Base-by-base conservation (phyloP, 2,888 invertebrate genomes). In the Drosophila parthenogenetica region DNA sequence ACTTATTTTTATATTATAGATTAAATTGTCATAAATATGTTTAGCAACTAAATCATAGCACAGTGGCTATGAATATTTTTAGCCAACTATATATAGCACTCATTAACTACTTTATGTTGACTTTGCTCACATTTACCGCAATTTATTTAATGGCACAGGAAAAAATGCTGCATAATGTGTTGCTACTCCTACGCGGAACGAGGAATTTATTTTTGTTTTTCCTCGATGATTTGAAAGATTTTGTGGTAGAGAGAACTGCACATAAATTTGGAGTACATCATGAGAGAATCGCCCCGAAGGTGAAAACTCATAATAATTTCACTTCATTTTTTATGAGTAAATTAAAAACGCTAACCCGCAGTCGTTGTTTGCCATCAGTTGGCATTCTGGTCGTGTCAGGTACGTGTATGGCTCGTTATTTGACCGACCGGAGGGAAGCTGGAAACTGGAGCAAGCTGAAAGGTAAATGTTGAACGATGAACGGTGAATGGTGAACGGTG, bases 291-390 rank as follows among this genome's bases (percentile, higher is more conserved):
- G 60, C 74, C 74, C 68, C 10, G 16, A 16, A 72, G 70, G 62
- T 65, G 69, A 67, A 69, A 70, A 55, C 79, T 81, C 73, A 74
- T 78, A 64, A 74, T 68, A 78, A 78, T 78, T 81, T 89, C 60
- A 71, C 71, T 73, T 81, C 60, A 74, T 69, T 68, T 75, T 81
- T 73, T 69, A 65, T 70, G 70, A 72, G 73, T 79, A 85, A 89
- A 87, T 89, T 87, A 84, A 84, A 89, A 85, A 74, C n/a, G 63
- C 73, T 64, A 72, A 69, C 69, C 72, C 50, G 13, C 55, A 73
- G 59, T 60, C 50, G 37, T 42, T 59, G 45, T 46, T 29, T n/a
- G 59, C 62, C 58, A 62, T 42, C 53, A 68, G 25, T 79, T 66
- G 48, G 22, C 68, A 79, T 66, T 48, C 68, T 40, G 57, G 65